phyloP scores from a whole-genome alignment of 1,140 invertebrate species.

The Aphelinus atriplicis region DNA sequence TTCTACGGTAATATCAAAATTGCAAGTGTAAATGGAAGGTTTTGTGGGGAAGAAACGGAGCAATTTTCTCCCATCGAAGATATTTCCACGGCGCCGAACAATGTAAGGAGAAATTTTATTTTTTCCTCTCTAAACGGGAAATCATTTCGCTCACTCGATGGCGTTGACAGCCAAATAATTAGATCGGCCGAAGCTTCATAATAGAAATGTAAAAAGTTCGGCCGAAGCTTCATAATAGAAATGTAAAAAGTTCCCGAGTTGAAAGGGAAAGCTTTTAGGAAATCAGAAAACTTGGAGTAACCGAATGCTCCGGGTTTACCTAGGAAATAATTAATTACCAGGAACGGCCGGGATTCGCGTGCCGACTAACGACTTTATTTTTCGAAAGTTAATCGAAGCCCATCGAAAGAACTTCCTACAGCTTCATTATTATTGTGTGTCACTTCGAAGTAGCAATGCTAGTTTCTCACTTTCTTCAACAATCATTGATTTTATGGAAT shows the following conservation, averaged over 20 bases:
- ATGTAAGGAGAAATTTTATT: no score
- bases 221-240: conserved; percentile 7
- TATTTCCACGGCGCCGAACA: no score
- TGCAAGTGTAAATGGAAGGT: no score
- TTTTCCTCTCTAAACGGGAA: no score
- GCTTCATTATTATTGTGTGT: no score
- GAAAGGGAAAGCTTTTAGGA: conserved; percentile 22
- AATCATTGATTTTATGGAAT: no score
- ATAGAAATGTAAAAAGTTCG: conserved; percentile 21
- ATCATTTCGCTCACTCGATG: no score
- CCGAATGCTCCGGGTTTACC: neutral
- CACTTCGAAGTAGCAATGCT: no score
- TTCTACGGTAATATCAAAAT: no score
- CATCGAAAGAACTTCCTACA: neutral
- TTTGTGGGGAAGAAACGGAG: no score
- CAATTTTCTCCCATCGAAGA: no score
- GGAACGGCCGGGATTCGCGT: conserved; percentile 1
- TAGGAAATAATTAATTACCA: conserved; percentile 33
- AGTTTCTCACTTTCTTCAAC: no score
- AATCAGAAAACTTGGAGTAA: conserved; percentile 25
- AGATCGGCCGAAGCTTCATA: conserved; percentile 10
- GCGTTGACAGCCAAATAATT: neutral
- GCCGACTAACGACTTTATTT: conserved; percentile 15
- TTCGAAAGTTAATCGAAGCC: conserved; percentile 28
- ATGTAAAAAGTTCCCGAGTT: conserved; percentile 18